Percentiles rank a stretch among this genome's conserved stretches.
These are phyloP conservation scores for Drosophila paramelanica DNA, from an alignment of 2,888 invertebrate genomes.

Conservation along the genomic window DNA sequence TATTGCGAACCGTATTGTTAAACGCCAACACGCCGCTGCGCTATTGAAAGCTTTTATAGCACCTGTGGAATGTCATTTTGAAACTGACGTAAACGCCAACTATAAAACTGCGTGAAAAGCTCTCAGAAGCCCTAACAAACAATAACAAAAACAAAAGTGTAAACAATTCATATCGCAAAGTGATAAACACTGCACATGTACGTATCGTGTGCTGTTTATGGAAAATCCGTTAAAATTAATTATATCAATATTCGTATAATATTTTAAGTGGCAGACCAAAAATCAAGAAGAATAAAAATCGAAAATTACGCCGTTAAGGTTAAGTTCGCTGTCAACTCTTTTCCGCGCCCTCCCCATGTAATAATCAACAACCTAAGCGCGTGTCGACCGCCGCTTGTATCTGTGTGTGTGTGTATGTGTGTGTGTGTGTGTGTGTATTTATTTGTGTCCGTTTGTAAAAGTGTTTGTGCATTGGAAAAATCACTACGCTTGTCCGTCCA, in stretches of 20 bases:
- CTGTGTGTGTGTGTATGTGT: slow-evolving; percentile 6
- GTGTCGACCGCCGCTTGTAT: slow-evolving; percentile 14
- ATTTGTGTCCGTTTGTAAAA: slow-evolving; percentile 13
- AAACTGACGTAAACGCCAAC: slow-evolving; percentile 40
- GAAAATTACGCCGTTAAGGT: slow-evolving; percentile 45
- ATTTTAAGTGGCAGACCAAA: slow-evolving; percentile 8
- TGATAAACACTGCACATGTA: slow-evolving; percentile 15
- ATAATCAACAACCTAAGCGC: slow-evolving; percentile 47
- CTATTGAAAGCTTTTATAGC: slow-evolving; percentile 35
- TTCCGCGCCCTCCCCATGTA: slow-evolving; percentile 28
- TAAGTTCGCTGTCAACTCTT: slow-evolving; percentile 22
- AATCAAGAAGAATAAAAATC: not conserved
- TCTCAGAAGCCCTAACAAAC: slow-evolving; percentile 6
- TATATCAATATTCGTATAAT: slow-evolving; percentile 1
- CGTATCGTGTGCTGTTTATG: slow-evolving; percentile 11
- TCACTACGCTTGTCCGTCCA: slow-evolving; percentile 24
- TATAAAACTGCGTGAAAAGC: slow-evolving; percentile 29
- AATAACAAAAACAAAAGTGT: slow-evolving; percentile 25
- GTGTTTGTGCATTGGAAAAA: slow-evolving; percentile 23
- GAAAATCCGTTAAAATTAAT: not conserved
- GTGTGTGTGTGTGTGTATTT: slow-evolving; percentile 19
- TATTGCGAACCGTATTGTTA: slow-evolving; percentile 66
- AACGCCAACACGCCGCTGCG: slow-evolving; percentile 36
- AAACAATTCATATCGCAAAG: slow-evolving; percentile 17
- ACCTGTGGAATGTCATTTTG: slow-evolving; percentile 63